These are phyloP conservation scores for Leptoteleia sp. DNA, from an alignment of 1,140 invertebrate species.

Conservation along the genomic window DNA sequence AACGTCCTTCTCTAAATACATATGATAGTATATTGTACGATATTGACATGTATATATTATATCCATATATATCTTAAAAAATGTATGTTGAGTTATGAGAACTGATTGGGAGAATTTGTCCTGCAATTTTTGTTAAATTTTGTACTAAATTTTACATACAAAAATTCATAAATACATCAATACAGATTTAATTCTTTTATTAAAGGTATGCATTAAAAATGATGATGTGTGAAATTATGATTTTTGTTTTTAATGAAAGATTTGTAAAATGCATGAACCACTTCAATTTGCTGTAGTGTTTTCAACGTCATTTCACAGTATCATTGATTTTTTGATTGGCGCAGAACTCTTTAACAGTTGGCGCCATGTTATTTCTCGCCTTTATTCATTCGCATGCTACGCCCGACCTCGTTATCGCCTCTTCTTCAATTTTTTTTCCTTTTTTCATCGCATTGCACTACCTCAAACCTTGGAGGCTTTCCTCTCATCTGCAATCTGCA, in stretches of 20 bases:
- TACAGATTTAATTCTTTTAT: too few relatives aligned
- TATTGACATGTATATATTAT: constrained; percentile 1
- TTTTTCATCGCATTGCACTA: constrained; percentile 50
- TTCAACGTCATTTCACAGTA: constrained; percentile 40
- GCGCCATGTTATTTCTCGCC: constrained; percentile 71
- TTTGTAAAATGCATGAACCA: constrained; percentile 9
- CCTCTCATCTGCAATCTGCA: constrained; percentile 62
- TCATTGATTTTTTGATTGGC: constrained; percentile 68
- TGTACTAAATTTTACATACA: too few relatives aligned
- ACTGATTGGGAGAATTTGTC: too few relatives aligned
- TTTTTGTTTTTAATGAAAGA: constrained; percentile 9
- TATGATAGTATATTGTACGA: constrained; percentile 28
- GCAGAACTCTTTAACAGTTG: constrained; percentile 61
- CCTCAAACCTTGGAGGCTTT: constrained; percentile 54
- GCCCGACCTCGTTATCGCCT: constrained; percentile 63
- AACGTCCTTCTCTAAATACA: constrained; percentile 51
- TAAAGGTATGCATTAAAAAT: too few relatives aligned
- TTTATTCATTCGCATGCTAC: constrained; percentile 56
- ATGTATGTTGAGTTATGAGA: too few relatives aligned
- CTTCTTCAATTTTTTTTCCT: constrained; percentile 60
- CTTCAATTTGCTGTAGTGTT: constrained; percentile 29
- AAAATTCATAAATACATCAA: too few relatives aligned
- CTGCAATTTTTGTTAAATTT: too few relatives aligned
- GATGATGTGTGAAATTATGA: not conserved
- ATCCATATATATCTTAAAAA: too few relatives aligned